Percentiles rank a stretch among this genome's conserved stretches.
phyloP scores from a whole-genome alignment of 2,797 vertebrate genomes.

The Cottoperca gobio region DNA sequence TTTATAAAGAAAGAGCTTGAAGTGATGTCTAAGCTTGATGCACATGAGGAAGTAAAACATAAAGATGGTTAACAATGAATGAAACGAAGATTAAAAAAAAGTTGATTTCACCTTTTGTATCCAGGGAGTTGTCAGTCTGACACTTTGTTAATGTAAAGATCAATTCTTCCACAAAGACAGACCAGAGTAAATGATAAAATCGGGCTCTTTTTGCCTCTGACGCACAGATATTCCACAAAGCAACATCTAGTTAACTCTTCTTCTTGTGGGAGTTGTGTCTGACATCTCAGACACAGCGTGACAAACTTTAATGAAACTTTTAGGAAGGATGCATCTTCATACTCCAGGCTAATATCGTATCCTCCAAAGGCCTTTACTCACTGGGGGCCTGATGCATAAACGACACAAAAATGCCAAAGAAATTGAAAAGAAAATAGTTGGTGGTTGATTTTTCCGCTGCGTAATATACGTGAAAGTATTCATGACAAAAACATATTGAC shows the following conservation, averaged over 20 bases:
- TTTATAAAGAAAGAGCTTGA: conserved; percentile 7
- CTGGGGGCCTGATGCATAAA: no score
- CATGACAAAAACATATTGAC: no score
- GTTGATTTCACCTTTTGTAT: neutral
- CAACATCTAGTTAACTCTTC: neutral
- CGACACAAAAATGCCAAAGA: no score
- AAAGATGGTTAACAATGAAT: neutral
- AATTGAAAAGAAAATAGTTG: no score
- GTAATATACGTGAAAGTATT: no score
- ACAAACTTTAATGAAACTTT: neutral
- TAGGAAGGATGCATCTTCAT: neutral
- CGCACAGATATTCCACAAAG: neutral
- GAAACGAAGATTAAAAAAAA: neutral
- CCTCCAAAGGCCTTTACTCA: no score
- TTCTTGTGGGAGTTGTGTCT: no score
- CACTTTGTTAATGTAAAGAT: neutral
- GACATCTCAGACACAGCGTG: neutral
- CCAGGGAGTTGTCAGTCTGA: neutral
- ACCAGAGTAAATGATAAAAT: neutral
- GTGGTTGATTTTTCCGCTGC: no score
- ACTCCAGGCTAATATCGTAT: neutral
- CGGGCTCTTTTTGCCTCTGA: neutral
- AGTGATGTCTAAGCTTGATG: conserved; percentile 3
- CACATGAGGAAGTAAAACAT: neutral
- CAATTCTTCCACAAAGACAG: neutral